phyloP scores from a whole-genome alignment of 2,797 vertebrate species.

The Smutsia temminckii region DNA sequence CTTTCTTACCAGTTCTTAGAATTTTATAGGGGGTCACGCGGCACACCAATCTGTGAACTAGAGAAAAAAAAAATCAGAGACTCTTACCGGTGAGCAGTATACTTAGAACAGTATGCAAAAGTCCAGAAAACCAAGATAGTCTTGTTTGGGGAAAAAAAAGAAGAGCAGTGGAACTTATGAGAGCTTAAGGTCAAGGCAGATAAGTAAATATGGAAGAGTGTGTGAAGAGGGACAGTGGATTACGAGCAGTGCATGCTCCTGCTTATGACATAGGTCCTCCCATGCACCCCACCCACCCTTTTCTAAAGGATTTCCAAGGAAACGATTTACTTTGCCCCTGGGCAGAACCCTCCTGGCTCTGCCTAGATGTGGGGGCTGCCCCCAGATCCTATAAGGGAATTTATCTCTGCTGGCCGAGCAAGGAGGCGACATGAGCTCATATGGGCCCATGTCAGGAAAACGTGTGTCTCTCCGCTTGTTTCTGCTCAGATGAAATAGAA shows the following conservation, averaged over 20 bases:
- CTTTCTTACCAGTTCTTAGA: neutral
- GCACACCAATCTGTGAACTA: neutral
- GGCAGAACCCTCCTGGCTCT: neutral
- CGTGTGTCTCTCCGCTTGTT: neutral
- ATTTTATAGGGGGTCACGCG: neutral
- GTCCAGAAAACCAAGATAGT: constrained; percentile 26
- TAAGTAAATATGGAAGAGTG: neutral
- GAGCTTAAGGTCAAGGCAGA: neutral
- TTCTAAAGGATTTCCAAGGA: neutral
- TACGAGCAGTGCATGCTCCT: neutral
- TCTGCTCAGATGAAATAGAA: neutral
- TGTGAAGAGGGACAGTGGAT: neutral
- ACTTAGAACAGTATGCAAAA: constrained; percentile 50
- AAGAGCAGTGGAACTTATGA: neutral
- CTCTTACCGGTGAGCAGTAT: constrained; percentile 10
- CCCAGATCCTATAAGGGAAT: neutral
- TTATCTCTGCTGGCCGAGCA: neutral
- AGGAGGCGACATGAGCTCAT: neutral
- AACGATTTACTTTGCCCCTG: neutral
- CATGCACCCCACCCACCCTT: neutral
- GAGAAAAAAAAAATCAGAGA: neutral
- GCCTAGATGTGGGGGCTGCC: neutral
- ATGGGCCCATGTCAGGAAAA: neutral
- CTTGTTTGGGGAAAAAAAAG: neutral
- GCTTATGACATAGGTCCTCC: neutral